Evolutionary conservation across 2,888 invertebrate species (phyloP), one percentile per base, ranked within the genome.

Genomic region (Halictus ligatus): DNA sequence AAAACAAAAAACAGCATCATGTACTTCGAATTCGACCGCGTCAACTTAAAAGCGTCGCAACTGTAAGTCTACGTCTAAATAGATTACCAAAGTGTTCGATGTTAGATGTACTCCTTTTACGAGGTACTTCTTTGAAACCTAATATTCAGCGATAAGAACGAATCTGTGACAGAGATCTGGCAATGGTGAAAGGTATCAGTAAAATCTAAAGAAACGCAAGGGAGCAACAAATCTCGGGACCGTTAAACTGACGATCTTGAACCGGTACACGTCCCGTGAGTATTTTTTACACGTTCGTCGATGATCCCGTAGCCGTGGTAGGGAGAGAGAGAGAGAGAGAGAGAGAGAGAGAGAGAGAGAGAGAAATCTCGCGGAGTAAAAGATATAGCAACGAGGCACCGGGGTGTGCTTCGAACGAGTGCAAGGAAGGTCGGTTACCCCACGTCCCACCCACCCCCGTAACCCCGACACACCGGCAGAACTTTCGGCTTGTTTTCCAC

Each of bases 381-480:
- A 78, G 82, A 79, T 83, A 87, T 86, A 86, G 89, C 84, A 84
- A 90, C 82, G 91, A 89, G 88, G 73, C 89, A 87, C 88, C 75
- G 74, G 89, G 91, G 91, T 88, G 87, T 88, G 79, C 89, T 91
- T 86, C 76, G 87, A 86, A 85, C 85, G 81, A 81, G 84, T 77
- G 79, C 73, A 71, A 81, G 80, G 72, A 77, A 71, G 79, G 74
- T 84, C 69, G 84, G 78, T 82, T 87, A 74, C 64, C 78, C 25
- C 18, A 35, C 1, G 18, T 75, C 54, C 21, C 21, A 0, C 21
- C 40, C 69, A 40, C 77, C 60, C 48, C 64, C 46, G 43, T 75
- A 74, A 46, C 69, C 79, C 75, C 48, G 29, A 58, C 76, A 50
- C 76, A 40, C 69, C 43, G 1, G 74, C 10, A 77, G 81, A 84